Conservation (phyloP, 2,888 invertebrate genomes). For the Acheta domesticus region DNA sequence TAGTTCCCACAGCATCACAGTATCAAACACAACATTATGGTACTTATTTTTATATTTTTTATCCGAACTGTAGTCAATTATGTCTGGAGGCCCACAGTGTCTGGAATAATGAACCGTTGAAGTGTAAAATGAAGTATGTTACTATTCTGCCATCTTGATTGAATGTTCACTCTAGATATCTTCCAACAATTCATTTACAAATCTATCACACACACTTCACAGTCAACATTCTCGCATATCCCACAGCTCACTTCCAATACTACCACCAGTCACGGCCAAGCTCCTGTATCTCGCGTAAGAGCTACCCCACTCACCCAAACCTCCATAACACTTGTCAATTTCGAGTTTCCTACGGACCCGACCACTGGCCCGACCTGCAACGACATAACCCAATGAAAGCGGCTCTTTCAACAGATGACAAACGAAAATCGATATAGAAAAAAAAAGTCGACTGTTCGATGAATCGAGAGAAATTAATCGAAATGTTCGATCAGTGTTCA, state of each 20-base stretch:
- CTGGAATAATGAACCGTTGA: too few species aligned
- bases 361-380: not conserved
- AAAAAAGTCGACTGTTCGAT: too few species aligned
- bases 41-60: too few species aligned
- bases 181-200: not conserved
- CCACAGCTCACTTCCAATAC: not conserved
- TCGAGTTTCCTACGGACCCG: not conserved
- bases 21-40: too few species aligned
- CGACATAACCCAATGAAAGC: not conserved
- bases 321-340: conserved; percentile 18
- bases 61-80: too few species aligned
- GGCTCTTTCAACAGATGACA: not conserved
- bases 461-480: too few species aligned
- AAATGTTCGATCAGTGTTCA: too few species aligned
- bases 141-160: too few species aligned
- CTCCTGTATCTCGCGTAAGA: not conserved
- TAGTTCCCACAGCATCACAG: not conserved
- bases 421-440: too few species aligned
- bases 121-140: too few species aligned
- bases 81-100: too few species aligned
- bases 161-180: not conserved
- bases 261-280: not conserved
- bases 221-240: not conserved
- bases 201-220: not conserved
- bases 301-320: not conserved